Percentiles rank a stretch among this genome's conserved stretches.
These are phyloP conservation scores for Montipora capricornis DNA, from an alignment of 64 coral and sea anemone genomes.

Conservation along the genomic window DNA sequence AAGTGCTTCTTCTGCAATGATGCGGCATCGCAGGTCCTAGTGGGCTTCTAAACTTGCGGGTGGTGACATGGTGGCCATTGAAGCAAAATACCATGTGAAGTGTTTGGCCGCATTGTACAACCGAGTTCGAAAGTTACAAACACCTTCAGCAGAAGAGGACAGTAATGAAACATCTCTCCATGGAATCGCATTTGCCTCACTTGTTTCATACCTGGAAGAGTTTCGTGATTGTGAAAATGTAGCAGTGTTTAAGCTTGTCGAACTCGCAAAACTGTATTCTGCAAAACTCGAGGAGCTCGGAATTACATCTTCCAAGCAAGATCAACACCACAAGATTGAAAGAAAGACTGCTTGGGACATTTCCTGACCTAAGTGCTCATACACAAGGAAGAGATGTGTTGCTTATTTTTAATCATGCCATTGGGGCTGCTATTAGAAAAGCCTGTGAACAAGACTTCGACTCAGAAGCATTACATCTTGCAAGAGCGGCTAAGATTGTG, in stretches of 20 bases:
- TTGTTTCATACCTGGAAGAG: constrained; percentile 55
- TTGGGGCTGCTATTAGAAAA: neutral
- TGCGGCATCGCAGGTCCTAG: neutral
- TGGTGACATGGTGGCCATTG: constrained; percentile 70
- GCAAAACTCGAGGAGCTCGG: no score
- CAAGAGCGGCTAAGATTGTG: constrained; percentile 55
- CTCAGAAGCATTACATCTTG: constrained; percentile 43
- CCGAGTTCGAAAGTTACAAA: constrained; percentile 24
- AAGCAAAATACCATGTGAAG: constrained; percentile 55
- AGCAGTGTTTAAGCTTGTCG: constrained; percentile 23
- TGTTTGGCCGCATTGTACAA: constrained; percentile 51
- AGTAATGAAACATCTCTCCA: neutral
- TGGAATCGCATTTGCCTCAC: neutral
- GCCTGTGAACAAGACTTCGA: constrained; percentile 5
- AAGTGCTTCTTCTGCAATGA: constrained; percentile 66
- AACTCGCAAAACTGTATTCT: neutral
- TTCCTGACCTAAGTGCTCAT: neutral
- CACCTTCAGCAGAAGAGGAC: constrained; percentile 2
- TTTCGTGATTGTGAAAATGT: constrained; percentile 1
- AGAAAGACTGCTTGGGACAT: no score
- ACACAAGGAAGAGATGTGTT: neutral
- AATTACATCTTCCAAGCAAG: no score
- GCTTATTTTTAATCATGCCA: neutral
- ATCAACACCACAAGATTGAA: no score
- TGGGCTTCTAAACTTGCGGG: constrained; percentile 53